These are phyloP conservation scores for Parnassius glacialis DNA, from an alignment of 2,888 invertebrate genomes.

Conservation along the genomic window DNA sequence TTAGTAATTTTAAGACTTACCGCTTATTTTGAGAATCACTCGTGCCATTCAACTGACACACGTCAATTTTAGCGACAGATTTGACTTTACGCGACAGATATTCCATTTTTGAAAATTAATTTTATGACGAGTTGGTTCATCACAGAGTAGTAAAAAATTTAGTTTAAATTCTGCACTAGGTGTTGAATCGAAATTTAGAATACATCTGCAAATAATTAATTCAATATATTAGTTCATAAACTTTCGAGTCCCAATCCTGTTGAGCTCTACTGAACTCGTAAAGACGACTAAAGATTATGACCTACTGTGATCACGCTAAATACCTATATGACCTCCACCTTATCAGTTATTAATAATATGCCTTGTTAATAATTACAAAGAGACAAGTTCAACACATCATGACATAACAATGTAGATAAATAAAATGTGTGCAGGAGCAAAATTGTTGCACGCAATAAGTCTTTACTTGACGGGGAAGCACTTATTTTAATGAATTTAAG, in stretches of 20 bases:
- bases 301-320: conserved; percentile 42
- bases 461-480: no score
- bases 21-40: conserved; percentile 44
- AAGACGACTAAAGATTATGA: conserved; percentile 63
- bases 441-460: no score
- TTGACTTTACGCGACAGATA: conserved; percentile 62
- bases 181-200: conserved; percentile 13
- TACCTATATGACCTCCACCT: conserved; percentile 31
- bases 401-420: conserved; percentile 14
- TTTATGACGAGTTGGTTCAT: conserved; percentile 47
- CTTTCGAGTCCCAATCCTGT: conserved; percentile 30
- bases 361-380: conserved; percentile 25
- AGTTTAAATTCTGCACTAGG: conserved; percentile 20
- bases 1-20: conserved; percentile 46
- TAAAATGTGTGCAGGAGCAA: not conserved
- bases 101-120: conserved; percentile 61
- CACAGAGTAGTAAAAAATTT: conserved; percentile 43
- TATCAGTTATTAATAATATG: conserved; percentile 29
- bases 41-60: conserved; percentile 64
- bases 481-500: no score
- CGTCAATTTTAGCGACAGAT: conserved; percentile 57
- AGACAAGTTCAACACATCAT: conserved; percentile 13
- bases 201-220: conserved; percentile 20
- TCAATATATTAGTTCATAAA: conserved; percentile 20
- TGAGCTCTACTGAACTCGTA: conserved; percentile 55